phyloP scores from a whole-genome alignment of 2,888 invertebrate genomes.

The Catotricha subobsoleta region DNA sequence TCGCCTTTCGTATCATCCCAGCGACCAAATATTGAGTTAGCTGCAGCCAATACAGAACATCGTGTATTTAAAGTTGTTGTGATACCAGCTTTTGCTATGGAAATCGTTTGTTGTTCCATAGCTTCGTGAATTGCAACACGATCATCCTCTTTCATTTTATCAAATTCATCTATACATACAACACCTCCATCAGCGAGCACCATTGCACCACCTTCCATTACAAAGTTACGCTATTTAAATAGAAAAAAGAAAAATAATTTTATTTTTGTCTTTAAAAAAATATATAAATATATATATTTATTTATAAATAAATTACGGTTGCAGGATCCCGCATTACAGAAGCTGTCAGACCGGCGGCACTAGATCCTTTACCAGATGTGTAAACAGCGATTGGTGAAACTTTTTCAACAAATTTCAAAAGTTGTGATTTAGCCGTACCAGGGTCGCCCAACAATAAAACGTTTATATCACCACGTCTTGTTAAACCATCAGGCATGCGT shows the following conservation, averaged over 20 bases:
- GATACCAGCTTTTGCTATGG: slow-evolving; percentile 97
- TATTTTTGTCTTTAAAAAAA: neutral
- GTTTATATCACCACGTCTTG: slow-evolving; percentile 92
- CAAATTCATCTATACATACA: slow-evolving; percentile 99
- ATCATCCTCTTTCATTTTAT: slow-evolving; percentile 99
- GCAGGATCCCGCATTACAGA: slow-evolving; percentile 88
- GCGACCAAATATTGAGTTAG: slow-evolving; percentile 93
- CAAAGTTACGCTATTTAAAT: slow-evolving; percentile 60
- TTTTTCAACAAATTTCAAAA: slow-evolving; percentile 92
- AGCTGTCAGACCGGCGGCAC: slow-evolving; percentile 96
- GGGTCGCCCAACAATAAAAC: slow-evolving; percentile 91
- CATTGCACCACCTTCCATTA: slow-evolving; percentile 99
- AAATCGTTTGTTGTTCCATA: slow-evolving; percentile 99
- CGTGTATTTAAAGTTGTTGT: slow-evolving; percentile 96
- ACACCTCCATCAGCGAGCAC: slow-evolving; percentile 98
- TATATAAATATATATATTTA: neutral
- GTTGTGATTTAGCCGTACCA: slow-evolving; percentile 97
- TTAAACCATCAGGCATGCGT: slow-evolving; percentile 83
- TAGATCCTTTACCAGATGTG: slow-evolving; percentile 98
- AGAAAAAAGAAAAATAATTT: neutral
- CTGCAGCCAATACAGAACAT: slow-evolving; percentile 97
- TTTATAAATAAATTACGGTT: slow-evolving; percentile 38
- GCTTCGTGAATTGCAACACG: slow-evolving; percentile 99
- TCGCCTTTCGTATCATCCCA: slow-evolving; percentile 98
- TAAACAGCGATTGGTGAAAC: slow-evolving; percentile 90